Base-by-base conservation (phyloP, 2,888 invertebrate species). In the Pegoplata infirma region DNA sequence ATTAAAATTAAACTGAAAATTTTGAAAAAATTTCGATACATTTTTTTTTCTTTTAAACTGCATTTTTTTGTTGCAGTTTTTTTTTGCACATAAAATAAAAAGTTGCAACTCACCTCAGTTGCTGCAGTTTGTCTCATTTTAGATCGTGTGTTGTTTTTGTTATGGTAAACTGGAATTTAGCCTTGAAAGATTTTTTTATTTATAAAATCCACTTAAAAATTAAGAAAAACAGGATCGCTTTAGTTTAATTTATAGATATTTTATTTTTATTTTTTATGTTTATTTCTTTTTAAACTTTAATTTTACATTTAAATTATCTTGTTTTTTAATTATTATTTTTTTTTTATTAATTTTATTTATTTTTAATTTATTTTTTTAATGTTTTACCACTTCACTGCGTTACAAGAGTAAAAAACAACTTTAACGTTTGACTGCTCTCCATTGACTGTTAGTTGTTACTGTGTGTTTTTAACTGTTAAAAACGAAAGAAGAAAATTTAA, bases 91-190 rank as follows among this genome's bases (percentile, higher is more conserved):
- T 8, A 68, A 55, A 32, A 12, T 3, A n/a, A 40, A 40, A 56
- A 61, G 32, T 40, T 72, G 59, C 44, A 71, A 64, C 79, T 80
- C 66, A 81, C 81, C 81, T 81, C 81, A 28, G 63, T 73, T 32
- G 59, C 73, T 61, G 68, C 63, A 80, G 76, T 71, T 78, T 75
- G 68, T 76, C 72, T 74, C 73, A 77, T 80, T 36, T 51, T n/a
- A n/a, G 12, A 32, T 36, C 51, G 47, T 69, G n/a, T 68, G 59
- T 63, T 68, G 56, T 72, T 56, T 32, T 72, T 46, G n/a, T 58
- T 74, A 23, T 49, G 23, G 21, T 36, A 66, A 79, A 67, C 71
- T 79, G 71, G 79, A 79, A 67, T 75, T 58, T 75, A 79, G 67
- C 79, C 75, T 79, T 79, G 75, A 79, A 79, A 67, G 25, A 32